Percentiles rank a stretch among this genome's conserved stretches.
Conservation (phyloP, 2,888 invertebrate genomes). For the Ophioninae sp. region DNA sequence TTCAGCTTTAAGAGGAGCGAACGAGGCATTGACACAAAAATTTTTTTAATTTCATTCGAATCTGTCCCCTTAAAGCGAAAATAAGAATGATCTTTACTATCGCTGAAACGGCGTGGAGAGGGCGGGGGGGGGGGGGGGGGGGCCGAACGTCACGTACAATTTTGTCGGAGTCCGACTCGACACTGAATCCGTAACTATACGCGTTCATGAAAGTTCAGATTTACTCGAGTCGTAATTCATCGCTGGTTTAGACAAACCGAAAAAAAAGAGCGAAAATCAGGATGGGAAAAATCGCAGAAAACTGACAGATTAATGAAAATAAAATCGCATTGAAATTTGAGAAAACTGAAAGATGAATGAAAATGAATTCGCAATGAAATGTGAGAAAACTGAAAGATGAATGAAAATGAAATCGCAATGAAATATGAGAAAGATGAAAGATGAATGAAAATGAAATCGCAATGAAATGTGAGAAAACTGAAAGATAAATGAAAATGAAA, state of each 20-base stretch:
- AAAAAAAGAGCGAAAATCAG: neutral
- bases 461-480: no score
- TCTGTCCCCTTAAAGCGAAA: neutral
- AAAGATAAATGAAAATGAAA: no score
- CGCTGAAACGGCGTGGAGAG: neutral
- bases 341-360: no score
- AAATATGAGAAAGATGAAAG: no score
- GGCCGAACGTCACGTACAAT: conserved; percentile 48
- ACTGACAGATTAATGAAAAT: no score
- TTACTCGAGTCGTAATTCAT: neutral
- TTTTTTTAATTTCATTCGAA: neutral
- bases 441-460: no score
- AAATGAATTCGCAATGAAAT: no score
- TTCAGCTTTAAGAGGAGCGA: no score
- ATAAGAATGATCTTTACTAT: conserved; percentile 7
- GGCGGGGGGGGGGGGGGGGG: neutral
- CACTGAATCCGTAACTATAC: neutral
- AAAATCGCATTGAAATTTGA: no score
- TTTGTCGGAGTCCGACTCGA: conserved; percentile 2
- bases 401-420: no score
- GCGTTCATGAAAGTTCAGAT: neutral
- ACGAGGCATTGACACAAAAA: no score
- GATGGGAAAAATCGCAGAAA: neutral
- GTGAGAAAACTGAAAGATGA: no score
- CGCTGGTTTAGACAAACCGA: neutral